phyloP scores from a whole-genome alignment of 1,140 invertebrate genomes.

The Tetragnatha versicolor region DNA sequence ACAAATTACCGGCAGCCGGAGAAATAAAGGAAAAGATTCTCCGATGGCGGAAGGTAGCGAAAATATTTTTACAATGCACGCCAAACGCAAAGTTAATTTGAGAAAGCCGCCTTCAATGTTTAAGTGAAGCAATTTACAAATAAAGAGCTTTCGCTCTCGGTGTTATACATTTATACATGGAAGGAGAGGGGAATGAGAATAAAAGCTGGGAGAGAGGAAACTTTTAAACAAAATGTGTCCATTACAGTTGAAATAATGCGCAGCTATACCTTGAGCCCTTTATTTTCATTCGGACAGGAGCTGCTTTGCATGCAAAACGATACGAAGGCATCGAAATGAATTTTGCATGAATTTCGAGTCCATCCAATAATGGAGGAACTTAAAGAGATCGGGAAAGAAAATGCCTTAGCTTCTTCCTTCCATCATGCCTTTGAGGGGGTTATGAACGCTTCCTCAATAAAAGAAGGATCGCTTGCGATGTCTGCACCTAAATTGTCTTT shows the following conservation, averaged over 20 bases:
- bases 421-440: slow-evolving; percentile 5
- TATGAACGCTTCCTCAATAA: slow-evolving; percentile 22
- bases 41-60: not conserved
- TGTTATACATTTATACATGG: not conserved
- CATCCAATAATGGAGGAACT: slow-evolving; percentile 40
- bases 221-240: slow-evolving; percentile 54
- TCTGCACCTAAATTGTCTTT: slow-evolving; percentile 26
- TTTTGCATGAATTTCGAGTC: slow-evolving; percentile 51
- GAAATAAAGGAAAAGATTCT: not conserved
- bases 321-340: slow-evolving; percentile 42
- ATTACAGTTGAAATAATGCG: slow-evolving; percentile 50
- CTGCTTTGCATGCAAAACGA: slow-evolving; percentile 54
- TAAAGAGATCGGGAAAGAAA: slow-evolving; percentile 4
- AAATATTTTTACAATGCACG: slow-evolving; percentile 31
- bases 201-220: slow-evolving; percentile 11
- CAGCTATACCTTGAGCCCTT: slow-evolving; percentile 31
- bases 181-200: not conserved
- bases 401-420: not conserved
- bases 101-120: slow-evolving; percentile 43
- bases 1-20: slow-evolving; percentile 21
- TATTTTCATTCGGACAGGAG: slow-evolving; percentile 9
- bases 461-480: slow-evolving; percentile 7
- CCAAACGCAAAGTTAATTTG: slow-evolving; percentile 52
- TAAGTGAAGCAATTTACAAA: slow-evolving; percentile 54
- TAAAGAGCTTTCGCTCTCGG: slow-evolving; percentile 45